Conservation (phyloP, 2,797 vertebrate species). For the Amblyraja radiata region DNA sequence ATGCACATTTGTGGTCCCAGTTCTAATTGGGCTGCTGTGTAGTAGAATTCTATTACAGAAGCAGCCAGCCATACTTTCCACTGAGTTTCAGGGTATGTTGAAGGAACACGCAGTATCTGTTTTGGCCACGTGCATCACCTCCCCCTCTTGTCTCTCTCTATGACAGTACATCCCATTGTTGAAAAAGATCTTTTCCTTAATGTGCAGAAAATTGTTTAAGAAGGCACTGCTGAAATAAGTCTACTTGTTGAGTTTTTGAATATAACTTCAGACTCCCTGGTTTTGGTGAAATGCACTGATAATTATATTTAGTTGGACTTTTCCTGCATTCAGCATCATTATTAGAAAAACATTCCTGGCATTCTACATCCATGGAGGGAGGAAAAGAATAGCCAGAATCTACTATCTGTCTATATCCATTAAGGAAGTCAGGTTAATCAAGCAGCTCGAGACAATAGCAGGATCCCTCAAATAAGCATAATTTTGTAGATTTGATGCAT, state of each 20-base stretch:
- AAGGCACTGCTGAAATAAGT: background rate
- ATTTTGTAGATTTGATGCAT: background rate
- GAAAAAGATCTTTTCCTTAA: background rate
- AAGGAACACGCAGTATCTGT: background rate
- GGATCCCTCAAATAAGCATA: background rate
- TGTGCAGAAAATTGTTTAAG: background rate
- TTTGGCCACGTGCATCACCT: background rate
- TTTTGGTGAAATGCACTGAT: background rate
- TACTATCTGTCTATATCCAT: background rate
- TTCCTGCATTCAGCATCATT: background rate
- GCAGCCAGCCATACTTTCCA: background rate
- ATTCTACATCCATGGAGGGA: background rate
- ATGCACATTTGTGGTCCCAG: background rate
- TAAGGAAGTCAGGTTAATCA: conserved; percentile 2
- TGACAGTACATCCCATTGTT: background rate
- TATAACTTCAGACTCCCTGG: background rate
- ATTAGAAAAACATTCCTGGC: background rate
- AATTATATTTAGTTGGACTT: background rate
- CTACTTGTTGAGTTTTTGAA: background rate
- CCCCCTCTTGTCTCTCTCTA: background rate
- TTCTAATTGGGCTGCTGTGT: background rate
- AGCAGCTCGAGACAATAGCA: background rate
- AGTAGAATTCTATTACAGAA: background rate
- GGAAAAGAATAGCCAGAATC: background rate
- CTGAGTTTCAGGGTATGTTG: background rate